A percentile compares a stretch with the other conserved stretches of the same genome.
These are phyloP conservation scores for Ophioninae sp. DNA, from an alignment of 2,888 invertebrate species.

Conservation along the genomic window DNA sequence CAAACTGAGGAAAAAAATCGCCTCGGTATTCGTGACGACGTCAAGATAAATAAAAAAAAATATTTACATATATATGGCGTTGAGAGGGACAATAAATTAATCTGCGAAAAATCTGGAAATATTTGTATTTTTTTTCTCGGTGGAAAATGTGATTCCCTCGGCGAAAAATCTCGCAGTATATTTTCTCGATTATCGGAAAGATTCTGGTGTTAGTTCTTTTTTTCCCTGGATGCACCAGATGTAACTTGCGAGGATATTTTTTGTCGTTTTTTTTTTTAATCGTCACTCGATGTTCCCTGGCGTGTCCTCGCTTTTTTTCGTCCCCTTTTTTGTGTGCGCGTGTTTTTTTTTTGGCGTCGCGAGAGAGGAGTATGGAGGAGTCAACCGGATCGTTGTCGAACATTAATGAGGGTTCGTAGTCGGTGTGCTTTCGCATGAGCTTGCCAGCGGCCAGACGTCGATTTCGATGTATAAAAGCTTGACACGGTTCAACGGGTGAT, in stretches of 20 bases:
- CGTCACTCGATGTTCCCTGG: not conserved
- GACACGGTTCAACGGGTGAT: no score
- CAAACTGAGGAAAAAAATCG: not conserved
- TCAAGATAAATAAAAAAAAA: not conserved
- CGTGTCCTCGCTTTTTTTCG: not conserved
- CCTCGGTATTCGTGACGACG: not conserved
- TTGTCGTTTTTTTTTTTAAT: no score
- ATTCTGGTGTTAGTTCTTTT: not conserved
- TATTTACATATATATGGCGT: not conserved
- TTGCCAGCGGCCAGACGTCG: no score
- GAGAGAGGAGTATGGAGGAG: slow-evolving; percentile 30
- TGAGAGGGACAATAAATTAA: slow-evolving; percentile 4
- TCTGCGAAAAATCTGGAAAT: not conserved
- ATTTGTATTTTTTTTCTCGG: not conserved
- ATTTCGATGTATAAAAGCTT: no score
- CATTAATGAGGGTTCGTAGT: no score
- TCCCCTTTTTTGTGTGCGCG: not conserved
- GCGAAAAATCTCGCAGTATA: not conserved
- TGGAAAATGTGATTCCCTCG: not conserved
- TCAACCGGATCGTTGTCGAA: slow-evolving; percentile 38
- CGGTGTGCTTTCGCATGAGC: no score
- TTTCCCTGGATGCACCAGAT: not conserved
- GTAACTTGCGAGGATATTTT: not conserved
- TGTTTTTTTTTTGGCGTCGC: not conserved
- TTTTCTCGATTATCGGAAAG: not conserved